Base-by-base conservation (phyloP, 2,888 invertebrate species). In the Panopea generosa region DNA sequence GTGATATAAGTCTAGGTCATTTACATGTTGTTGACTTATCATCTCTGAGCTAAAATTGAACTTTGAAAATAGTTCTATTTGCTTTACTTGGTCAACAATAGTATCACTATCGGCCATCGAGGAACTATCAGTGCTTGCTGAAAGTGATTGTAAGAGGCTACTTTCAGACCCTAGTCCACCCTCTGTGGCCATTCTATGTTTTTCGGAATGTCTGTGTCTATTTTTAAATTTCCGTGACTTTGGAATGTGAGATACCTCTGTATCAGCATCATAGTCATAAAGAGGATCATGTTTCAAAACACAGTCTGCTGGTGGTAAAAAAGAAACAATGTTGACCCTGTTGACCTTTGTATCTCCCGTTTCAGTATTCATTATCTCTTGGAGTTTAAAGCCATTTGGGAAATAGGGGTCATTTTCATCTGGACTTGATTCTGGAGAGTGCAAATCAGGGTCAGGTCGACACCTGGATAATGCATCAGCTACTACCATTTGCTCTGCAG, bases 371-470 rank as follows among this genome's bases (percentile, higher is more conserved):
- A 55, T 18, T 27, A n/a, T 9, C 9, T 29, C 33, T 7, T 67
- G 49, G 18, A 56, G 40, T 43, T 75, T 69, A 33, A 55, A 53
- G 6, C 69, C 65, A 70, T 60, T 66, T 27, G 60, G 69, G 33
- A 75, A 75, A 22, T 45, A 75, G 6, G 16, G 7, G 45, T 74
- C 74, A 24, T 63, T 59, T 27, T 74, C 74, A n/a, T n/a, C 74
- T 26, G 60, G 68, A 59, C 74, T 69, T 11, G 38, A 50, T 14
- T 22, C 7, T 4, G 38, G 18, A 0, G 38, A 14, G 24, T 56
- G 20, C 9, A 52, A 18, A 11, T 63, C 63, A 11, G 38, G 57
- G 40, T 38, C 40, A 14, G 27, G 18, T 20, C 20, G 47, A n/a
- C 33, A 27, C 18, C 63, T 59, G 11, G 69, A 66, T 11, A 75